A percentile compares a stretch with the other conserved stretches of the same genome.
Conservation (phyloP, 2,888 invertebrate species). For the Gryllus longicercus region DNA sequence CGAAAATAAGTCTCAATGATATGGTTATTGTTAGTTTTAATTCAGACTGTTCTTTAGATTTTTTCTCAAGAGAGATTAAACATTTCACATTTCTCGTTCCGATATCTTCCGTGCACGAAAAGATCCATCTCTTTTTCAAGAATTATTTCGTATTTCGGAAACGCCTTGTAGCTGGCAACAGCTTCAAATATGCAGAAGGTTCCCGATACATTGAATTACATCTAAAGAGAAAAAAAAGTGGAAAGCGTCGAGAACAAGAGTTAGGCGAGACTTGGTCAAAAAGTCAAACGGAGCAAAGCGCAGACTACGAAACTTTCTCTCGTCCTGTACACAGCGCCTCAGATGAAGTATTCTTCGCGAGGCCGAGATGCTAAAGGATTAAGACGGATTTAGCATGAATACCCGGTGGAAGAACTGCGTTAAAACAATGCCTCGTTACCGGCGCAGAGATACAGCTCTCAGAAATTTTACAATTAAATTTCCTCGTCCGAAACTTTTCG, state of each 20-base stretch:
- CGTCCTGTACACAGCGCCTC: neutral
- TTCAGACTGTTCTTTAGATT: too few relatives aligned
- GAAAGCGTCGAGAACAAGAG: neutral
- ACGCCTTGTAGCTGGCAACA: neutral
- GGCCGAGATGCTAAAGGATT: neutral
- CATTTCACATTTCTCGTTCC: too few relatives aligned
- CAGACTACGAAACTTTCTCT: neutral
- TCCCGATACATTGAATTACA: conserved; percentile 4
- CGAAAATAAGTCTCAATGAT: too few relatives aligned
- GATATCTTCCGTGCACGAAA: too few relatives aligned
- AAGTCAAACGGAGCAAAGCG: neutral
- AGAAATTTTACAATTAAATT: conserved; percentile 17
- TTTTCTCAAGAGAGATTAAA: too few relatives aligned
- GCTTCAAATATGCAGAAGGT: neutral
- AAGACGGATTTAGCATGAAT: conserved; percentile 2
- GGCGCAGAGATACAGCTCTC: neutral
- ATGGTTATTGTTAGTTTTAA: too few relatives aligned
- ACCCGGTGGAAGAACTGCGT: neutral
- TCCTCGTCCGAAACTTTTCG: conserved; percentile 6
- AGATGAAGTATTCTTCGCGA: neutral
- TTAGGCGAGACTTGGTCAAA: neutral
- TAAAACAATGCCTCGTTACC: conserved; percentile 17
- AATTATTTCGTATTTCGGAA: too few relatives aligned
- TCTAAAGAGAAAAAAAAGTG: neutral
- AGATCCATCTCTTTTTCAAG: too few relatives aligned